Percentiles rank a stretch among this genome's conserved stretches.
phyloP scores from a whole-genome alignment of 1,140 invertebrate genomes.

The Microplitis demolitor region DNA sequence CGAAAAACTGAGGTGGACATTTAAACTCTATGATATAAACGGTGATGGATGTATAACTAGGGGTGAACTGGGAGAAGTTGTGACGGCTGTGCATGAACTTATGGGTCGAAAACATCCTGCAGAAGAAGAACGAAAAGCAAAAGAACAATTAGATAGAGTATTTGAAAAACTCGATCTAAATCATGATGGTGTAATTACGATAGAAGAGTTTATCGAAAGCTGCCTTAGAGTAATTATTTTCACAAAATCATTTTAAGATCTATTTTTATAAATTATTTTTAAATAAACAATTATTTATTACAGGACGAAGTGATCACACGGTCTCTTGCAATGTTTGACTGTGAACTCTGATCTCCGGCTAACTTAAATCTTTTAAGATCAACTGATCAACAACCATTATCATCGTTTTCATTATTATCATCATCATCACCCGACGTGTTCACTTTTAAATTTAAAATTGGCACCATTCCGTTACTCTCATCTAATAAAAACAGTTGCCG shows the following conservation, averaged over 20 bases:
- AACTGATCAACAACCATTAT: constrained; percentile 3
- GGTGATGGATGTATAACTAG: constrained; percentile 93
- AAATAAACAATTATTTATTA: constrained; percentile 12
- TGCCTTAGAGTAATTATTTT: constrained; percentile 77
- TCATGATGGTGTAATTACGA: constrained; percentile 92
- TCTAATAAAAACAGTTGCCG: constrained; percentile 41
- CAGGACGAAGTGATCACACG: constrained; percentile 81
- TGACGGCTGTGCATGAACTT: constrained; percentile 90
- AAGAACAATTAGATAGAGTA: constrained; percentile 81
- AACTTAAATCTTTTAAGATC: constrained; percentile 42
- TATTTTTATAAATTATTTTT: too few relatives aligned
- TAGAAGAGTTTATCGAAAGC: constrained; percentile 95
- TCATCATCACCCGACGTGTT: constrained; percentile 38
- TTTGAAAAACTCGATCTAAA: constrained; percentile 92
- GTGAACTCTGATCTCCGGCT: constrained; percentile 71
- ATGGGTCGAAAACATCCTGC: constrained; percentile 76
- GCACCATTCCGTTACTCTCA: constrained; percentile 42
- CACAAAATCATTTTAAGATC: too few relatives aligned
- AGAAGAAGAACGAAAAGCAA: constrained; percentile 79
- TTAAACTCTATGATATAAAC: constrained; percentile 93
- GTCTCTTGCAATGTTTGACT: constrained; percentile 82
- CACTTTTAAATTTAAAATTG: constrained; percentile 42
- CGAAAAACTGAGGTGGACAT: constrained; percentile 92
- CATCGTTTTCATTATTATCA: constrained; percentile 30
- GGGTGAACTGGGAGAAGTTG: constrained; percentile 86